These are phyloP conservation scores for Drosophila simulans DNA, from an alignment of 1,140 invertebrate species.

Conservation along the genomic window DNA sequence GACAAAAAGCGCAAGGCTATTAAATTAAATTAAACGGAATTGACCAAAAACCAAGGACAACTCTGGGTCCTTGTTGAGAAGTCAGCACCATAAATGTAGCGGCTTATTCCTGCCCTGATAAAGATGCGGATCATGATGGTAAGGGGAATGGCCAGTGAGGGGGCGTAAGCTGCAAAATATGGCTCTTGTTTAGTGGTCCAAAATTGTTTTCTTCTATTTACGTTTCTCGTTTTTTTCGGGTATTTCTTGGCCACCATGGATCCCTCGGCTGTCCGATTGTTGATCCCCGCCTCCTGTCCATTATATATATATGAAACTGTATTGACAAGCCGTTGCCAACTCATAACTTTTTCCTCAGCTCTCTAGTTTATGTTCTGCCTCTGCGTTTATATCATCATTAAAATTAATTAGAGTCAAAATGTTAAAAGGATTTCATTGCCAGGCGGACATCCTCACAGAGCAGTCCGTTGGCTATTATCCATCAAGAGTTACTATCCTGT, in stretches of 20 bases:
- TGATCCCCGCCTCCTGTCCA: not conserved
- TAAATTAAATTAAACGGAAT: constrained; percentile 84
- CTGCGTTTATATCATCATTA: constrained; percentile 76
- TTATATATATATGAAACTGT: constrained; percentile 7
- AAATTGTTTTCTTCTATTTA: constrained; percentile 55
- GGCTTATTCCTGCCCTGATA: constrained; percentile 31
- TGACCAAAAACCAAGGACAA: constrained; percentile 73
- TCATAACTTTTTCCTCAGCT: constrained; percentile 45
- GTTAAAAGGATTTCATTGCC: constrained; percentile 75
- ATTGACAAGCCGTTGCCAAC: constrained; percentile 52
- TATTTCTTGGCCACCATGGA: constrained; percentile 19
- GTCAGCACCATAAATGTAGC: constrained; percentile 59
- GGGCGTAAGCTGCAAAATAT: constrained; percentile 54
- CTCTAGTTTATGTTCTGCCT: constrained; percentile 47
- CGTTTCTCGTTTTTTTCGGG: constrained; percentile 13
- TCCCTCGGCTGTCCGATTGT: not conserved
- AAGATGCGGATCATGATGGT: constrained; percentile 19
- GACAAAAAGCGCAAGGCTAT: constrained; percentile 83
- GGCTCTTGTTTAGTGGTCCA: constrained; percentile 48
- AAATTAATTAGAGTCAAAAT: constrained; percentile 84
- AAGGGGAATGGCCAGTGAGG: not conserved
- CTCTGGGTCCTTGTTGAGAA: constrained; percentile 54
- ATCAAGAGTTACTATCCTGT: constrained; percentile 35
- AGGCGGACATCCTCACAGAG: constrained; percentile 12
- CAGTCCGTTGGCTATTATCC: constrained; percentile 53